phyloP scores from a whole-genome alignment of 2,113 vertebrate genomes.

The Pelmatolapia mariae region DNA sequence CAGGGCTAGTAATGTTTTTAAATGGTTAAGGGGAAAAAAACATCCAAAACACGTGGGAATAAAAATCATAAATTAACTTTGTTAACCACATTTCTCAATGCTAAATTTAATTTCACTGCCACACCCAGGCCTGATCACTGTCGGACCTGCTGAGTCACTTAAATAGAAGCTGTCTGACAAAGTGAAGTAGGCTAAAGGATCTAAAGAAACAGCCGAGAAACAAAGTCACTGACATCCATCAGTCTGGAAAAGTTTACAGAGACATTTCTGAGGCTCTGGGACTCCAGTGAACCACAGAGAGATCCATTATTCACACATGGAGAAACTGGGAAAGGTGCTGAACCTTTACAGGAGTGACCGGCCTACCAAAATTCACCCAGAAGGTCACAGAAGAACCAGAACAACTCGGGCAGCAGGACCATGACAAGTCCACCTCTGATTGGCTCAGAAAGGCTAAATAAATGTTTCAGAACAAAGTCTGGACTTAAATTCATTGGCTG shows the following conservation, averaged over 20 bases:
- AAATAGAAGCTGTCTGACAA: background rate
- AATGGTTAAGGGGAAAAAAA: background rate
- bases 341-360: background rate
- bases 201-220: no score
- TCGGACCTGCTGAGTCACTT: background rate
- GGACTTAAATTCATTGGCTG: no score
- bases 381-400: background rate
- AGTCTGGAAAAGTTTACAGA: no score
- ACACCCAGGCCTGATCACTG: background rate
- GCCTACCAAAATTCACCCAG: rapidly evolving
- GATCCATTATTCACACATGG: background rate
- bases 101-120: background rate
- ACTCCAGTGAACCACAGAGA: background rate
- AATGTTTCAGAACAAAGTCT: no score
- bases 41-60: background rate
- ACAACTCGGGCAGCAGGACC: background rate
- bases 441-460: no score
- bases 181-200: background rate
- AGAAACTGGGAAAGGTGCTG: background rate
- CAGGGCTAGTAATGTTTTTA: background rate
- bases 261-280: background rate
- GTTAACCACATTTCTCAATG: background rate
- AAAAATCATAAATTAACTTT: background rate
- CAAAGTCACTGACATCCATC: no score
- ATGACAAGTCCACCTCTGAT: background rate